Evolutionary conservation across 2,797 vertebrate genomes (phyloP).

Genomic region (Dermochelys coriacea): DNA sequence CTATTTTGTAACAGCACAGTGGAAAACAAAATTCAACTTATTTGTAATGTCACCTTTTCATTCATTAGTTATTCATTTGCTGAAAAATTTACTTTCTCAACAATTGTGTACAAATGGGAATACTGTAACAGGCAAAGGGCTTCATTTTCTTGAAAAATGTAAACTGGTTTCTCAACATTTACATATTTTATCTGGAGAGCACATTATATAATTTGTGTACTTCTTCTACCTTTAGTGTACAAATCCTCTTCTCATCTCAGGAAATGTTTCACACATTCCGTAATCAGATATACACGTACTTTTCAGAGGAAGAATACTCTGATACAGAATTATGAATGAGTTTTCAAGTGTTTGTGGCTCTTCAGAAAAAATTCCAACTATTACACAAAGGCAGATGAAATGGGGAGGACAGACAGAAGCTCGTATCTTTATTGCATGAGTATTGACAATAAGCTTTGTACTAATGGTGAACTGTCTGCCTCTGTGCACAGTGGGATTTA

Average conservation of each 20-base stretch:
- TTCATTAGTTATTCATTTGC: neutral
- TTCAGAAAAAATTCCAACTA: neutral
- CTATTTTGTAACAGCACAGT: neutral
- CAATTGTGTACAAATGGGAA: neutral
- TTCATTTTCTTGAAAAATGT: neutral
- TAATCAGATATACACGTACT: neutral
- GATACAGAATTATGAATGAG: neutral
- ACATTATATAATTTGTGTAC: neutral
- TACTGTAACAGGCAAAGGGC: neutral
- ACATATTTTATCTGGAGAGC: neutral
- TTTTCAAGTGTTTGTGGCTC: neutral
- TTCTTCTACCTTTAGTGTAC: neutral
- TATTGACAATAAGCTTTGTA: accelerated
- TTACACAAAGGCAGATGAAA: neutral
- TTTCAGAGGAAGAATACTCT: neutral
- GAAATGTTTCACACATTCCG: accelerated
- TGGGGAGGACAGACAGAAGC: neutral
- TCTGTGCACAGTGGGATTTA: neutral
- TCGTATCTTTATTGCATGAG: accelerated
- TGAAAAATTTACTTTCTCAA: neutral
- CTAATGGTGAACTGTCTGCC: neutral
- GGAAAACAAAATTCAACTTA: neutral
- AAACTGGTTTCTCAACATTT: neutral
- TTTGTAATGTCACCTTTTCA: neutral
- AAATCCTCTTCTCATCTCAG: neutral